phyloP scores from a whole-genome alignment of 1,140 invertebrate species.

The Pachyrhynchus sulphureomaculatus region DNA sequence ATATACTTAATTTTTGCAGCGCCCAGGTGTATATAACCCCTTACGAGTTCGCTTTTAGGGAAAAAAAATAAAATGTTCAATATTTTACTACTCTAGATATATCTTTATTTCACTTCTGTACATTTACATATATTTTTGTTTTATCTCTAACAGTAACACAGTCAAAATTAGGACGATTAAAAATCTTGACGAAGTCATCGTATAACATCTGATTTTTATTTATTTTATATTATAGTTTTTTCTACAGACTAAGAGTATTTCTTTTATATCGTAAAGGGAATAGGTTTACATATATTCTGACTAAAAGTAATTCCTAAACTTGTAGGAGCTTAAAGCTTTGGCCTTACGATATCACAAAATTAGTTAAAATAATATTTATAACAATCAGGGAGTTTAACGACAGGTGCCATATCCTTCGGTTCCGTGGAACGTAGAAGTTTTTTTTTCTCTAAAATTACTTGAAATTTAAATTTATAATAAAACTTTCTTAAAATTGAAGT shows the following conservation, averaged over 20 bases:
- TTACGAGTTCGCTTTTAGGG: too few species aligned
- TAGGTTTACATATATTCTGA: constrained; percentile 1
- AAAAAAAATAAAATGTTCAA: too few species aligned
- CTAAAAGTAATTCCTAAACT: neutral
- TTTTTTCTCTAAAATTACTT: too few species aligned
- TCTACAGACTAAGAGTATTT: neutral
- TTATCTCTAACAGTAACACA: constrained; percentile 8
- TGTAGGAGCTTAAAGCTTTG: neutral
- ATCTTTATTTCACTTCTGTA: constrained; percentile 1
- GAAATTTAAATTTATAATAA: too few species aligned
- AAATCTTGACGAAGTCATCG: neutral
- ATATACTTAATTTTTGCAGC: too few species aligned
- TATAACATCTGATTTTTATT: neutral
- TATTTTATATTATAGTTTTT: neutral
- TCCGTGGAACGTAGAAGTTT: too few species aligned
- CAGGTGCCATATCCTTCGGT: too few species aligned
- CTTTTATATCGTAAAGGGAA: neutral
- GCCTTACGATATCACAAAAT: neutral
- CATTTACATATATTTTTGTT: neutral
- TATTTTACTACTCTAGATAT: neutral
- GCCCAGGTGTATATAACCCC: too few species aligned
- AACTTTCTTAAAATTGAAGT: too few species aligned
- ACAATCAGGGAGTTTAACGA: too few species aligned
- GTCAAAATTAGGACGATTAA: constrained; percentile 1
- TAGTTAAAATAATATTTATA: too few species aligned